These are phyloP conservation scores for Notospermus geniculatus DNA, from an alignment of 1,140 invertebrate genomes.

Conservation along the genomic window DNA sequence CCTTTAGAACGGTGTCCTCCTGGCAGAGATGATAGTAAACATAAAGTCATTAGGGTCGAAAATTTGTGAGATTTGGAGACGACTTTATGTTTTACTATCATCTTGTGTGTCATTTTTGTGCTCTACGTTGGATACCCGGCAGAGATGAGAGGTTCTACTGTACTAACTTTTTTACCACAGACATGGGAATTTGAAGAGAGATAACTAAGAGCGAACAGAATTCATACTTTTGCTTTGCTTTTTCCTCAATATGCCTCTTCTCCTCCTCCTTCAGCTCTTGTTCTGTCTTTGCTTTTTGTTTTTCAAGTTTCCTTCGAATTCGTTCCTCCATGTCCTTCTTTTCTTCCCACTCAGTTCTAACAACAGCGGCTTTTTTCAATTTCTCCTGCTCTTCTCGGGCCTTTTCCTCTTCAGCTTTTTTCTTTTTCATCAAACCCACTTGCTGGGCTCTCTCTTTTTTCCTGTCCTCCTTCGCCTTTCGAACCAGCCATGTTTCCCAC, in stretches of 20 bases:
- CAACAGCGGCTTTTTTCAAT: conserved; percentile 27
- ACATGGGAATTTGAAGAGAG: too few species aligned
- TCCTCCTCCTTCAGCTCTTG: conserved; percentile 33
- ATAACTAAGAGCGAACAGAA: too few species aligned
- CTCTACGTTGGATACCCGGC: too few species aligned
- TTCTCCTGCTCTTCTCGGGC: conserved; percentile 21
- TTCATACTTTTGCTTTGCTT: conserved; percentile 37
- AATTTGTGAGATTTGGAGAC: too few species aligned
- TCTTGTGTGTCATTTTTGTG: too few species aligned
- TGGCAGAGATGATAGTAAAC: too few species aligned
- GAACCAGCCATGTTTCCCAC: conserved; percentile 44
- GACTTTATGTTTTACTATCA: too few species aligned
- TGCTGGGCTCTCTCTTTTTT: conserved; percentile 27
- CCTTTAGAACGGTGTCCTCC: too few species aligned
- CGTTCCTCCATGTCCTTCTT: conserved; percentile 35
- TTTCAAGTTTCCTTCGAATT: conserved; percentile 30
- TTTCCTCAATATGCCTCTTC: conserved; percentile 26
- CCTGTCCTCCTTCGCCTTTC: conserved; percentile 37
- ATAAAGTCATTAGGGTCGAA: too few species aligned
- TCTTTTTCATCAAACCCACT: conserved; percentile 26
- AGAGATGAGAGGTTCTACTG: too few species aligned
- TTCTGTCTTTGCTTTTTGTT: conserved; percentile 28
- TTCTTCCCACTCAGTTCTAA: conserved; percentile 31
- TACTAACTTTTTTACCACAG: too few species aligned
- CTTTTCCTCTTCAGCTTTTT: conserved; percentile 29